A percentile compares a stretch with the other conserved stretches of the same genome.
These are phyloP conservation scores for Tetramorium simillimum DNA, from an alignment of 1,140 invertebrate genomes.

Conservation along the genomic window DNA sequence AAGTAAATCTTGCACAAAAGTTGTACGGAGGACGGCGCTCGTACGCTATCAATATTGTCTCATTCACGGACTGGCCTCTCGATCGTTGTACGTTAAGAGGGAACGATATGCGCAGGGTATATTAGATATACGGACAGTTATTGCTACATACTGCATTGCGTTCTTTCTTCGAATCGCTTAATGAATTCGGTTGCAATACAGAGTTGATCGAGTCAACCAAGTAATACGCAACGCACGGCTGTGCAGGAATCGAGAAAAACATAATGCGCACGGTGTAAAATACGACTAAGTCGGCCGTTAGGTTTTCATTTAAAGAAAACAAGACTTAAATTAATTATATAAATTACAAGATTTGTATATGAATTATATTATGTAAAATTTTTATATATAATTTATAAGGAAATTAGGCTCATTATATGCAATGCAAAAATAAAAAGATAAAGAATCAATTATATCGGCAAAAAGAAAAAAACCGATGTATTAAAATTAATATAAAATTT, in stretches of 20 bases:
- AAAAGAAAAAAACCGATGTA: too few relatives aligned
- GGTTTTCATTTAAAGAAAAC: background rate
- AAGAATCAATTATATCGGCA: too few relatives aligned
- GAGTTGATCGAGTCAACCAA: conserved; percentile 14
- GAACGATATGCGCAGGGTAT: background rate
- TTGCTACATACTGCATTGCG: conserved; percentile 41
- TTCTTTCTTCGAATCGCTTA: conserved; percentile 38
- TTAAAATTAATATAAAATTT: too few relatives aligned
- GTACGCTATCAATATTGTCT: conserved; percentile 8
- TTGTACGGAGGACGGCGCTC: background rate
- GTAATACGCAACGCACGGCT: conserved; percentile 20
- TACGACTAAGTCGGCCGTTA: background rate
- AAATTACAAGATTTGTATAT: background rate
- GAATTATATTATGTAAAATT: background rate
- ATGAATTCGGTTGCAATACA: conserved; percentile 37
- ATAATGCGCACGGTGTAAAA: background rate
- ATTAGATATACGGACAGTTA: conserved; percentile 17
- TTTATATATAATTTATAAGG: background rate
- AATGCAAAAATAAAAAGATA: too few relatives aligned
- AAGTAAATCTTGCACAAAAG: background rate
- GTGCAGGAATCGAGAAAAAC: conserved; percentile 13
- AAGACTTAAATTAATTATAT: background rate
- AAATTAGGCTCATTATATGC: too few relatives aligned
- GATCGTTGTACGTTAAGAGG: conserved; percentile 3
- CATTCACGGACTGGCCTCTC: conserved; percentile 30